These are phyloP conservation scores for Holotrichia oblita DNA, from an alignment of 1,140 invertebrate species.

Conservation along the genomic window DNA sequence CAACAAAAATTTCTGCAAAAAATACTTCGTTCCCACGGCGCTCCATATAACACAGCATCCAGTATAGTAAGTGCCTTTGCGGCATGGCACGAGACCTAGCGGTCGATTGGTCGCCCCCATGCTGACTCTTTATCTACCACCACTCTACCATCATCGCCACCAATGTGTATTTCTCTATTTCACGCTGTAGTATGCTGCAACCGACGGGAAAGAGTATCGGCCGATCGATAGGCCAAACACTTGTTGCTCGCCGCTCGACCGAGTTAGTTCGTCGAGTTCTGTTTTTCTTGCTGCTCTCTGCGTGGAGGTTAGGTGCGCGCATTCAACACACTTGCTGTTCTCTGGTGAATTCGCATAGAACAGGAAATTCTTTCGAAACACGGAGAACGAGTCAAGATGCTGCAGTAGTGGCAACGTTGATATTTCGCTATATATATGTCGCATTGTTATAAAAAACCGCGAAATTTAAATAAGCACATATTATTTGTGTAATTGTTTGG, in stretches of 20 bases:
- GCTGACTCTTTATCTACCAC: slow-evolving; percentile 32
- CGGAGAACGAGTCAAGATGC: background rate
- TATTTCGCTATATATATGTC: background rate
- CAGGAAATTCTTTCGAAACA: slow-evolving; percentile 5
- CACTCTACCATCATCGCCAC: slow-evolving; percentile 31
- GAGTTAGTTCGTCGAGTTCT: slow-evolving; percentile 16
- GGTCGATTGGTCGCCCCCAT: slow-evolving; percentile 26
- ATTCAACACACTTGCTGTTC: background rate
- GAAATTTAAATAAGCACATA: background rate
- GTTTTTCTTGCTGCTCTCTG: slow-evolving; percentile 16
- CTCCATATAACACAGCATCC: background rate
- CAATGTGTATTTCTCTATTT: slow-evolving; percentile 11
- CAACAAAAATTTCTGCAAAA: slow-evolving; percentile 14
- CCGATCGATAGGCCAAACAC: slow-evolving; percentile 39
- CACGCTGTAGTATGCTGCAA: slow-evolving; percentile 13
- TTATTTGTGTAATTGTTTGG: background rate
- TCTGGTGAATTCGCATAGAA: slow-evolving; percentile 11
- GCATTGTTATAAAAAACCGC: background rate
- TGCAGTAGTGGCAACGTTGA: background rate
- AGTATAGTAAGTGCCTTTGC: slow-evolving; percentile 24
- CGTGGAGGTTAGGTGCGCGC: background rate
- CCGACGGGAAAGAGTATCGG: slow-evolving; percentile 30
- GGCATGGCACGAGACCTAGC: slow-evolving; percentile 22
- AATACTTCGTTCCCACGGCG: background rate
- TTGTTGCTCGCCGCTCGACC: slow-evolving; percentile 17